These are phyloP conservation scores for Salminus brasiliensis DNA, from an alignment of 2,113 vertebrate species.

Conservation along the genomic window DNA sequence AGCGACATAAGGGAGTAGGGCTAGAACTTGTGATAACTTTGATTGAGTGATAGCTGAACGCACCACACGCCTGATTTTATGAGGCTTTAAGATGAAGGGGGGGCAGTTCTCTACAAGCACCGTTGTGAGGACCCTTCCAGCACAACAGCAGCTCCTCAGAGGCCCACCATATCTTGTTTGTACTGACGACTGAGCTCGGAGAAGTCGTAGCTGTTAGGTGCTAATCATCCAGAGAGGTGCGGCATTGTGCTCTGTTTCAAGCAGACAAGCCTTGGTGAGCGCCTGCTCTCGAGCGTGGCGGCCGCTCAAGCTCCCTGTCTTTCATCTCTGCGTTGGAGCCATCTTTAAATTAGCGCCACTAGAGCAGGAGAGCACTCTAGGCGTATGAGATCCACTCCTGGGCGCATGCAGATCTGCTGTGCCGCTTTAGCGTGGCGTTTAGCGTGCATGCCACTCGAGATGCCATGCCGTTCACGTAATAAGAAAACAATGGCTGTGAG, in stretches of 20 bases:
- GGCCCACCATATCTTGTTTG: background rate
- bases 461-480: slow-evolving; percentile 1
- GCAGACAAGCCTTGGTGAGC: slow-evolving; percentile 37
- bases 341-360: slow-evolving; percentile 63
- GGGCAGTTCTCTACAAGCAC: background rate
- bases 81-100: slow-evolving; percentile 18
- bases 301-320: slow-evolving; percentile 45
- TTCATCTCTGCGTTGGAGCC: slow-evolving; percentile 56
- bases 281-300: slow-evolving; percentile 46
- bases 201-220: slow-evolving; percentile 33
- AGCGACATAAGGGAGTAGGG: slow-evolving; percentile 10
- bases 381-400: slow-evolving; percentile 55
- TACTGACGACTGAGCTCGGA: slow-evolving; percentile 3
- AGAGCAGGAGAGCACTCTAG: slow-evolving; percentile 59
- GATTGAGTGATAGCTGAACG: slow-evolving; percentile 39
- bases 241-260: slow-evolving; percentile 48
- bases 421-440: slow-evolving; percentile 14
- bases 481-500: slow-evolving; percentile 26
- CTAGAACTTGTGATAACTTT: slow-evolving; percentile 39
- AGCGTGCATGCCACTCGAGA: slow-evolving; percentile 18
- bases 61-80: slow-evolving; percentile 31
- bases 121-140: slow-evolving; percentile 1
- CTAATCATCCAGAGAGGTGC: slow-evolving; percentile 39
- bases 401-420: slow-evolving; percentile 51
- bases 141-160: slow-evolving; percentile 4